Percentiles rank a stretch among this genome's conserved stretches.
phyloP scores from a whole-genome alignment of 2,113 vertebrate species.

The Zonotrichia leucophrys region DNA sequence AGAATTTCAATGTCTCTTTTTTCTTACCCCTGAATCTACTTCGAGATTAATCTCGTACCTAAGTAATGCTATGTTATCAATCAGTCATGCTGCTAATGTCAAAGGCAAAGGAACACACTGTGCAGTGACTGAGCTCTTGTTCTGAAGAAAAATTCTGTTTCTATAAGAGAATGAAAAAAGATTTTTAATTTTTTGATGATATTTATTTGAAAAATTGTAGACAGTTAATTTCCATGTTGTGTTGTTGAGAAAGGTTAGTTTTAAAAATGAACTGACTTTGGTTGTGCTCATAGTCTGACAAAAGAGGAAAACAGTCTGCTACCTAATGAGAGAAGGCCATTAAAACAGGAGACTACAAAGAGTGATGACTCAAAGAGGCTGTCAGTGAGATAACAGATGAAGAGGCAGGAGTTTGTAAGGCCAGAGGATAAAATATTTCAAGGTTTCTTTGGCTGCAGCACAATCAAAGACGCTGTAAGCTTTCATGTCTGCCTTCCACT shows the following conservation, averaged over 20 bases:
- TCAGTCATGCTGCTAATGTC: constrained; percentile 59
- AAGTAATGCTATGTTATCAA: constrained; percentile 56
- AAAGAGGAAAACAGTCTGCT: neutral
- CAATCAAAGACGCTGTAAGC: neutral
- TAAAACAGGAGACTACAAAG: neutral
- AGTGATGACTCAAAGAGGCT: neutral
- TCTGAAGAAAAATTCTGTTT: neutral
- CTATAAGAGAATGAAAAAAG: neutral
- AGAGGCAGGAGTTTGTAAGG: neutral
- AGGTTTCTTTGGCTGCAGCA: neutral
- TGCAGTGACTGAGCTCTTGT: neutral
- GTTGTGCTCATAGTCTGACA: neutral
- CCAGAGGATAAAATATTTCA: neutral
- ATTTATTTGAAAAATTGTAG: neutral
- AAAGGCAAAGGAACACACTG: constrained; percentile 37
- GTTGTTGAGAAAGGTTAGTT: neutral
- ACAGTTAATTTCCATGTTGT: neutral
- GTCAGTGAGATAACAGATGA: neutral
- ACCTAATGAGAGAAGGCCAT: neutral
- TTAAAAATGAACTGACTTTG: neutral
- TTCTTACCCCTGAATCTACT: constrained; percentile 36
- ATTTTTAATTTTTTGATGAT: neutral
- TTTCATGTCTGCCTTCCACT: neutral
- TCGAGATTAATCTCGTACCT: constrained; percentile 58
- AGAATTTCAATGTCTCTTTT: constrained; percentile 54